These are phyloP conservation scores for Epizoanthus scotinus DNA, from an alignment of 92 coral and sea anemone genomes.

Conservation along the genomic window DNA sequence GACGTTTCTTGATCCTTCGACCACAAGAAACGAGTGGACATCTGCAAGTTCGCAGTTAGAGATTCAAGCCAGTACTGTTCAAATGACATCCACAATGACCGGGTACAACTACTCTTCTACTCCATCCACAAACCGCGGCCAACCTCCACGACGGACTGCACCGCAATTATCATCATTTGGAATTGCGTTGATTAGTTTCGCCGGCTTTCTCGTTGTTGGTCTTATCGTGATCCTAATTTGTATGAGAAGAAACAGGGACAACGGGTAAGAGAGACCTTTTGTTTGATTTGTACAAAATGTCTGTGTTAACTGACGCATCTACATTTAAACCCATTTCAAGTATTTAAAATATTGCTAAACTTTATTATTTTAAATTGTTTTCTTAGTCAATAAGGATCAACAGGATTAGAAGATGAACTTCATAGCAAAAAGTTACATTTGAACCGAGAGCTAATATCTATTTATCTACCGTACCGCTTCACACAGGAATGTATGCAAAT, in stretches of 20 bases:
- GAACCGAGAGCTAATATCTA: no score
- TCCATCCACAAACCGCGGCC: not conserved
- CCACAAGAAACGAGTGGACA: not conserved
- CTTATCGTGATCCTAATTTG: conserved; percentile 24
- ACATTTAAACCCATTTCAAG: not conserved
- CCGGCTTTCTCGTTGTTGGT: conserved; percentile 17
- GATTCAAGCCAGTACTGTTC: not conserved
- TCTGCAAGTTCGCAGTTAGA: not conserved
- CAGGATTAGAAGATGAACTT: not conserved
- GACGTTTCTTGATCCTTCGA: not conserved
- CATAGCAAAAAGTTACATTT: not conserved
- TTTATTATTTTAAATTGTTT: not conserved
- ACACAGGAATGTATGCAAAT: conserved; percentile 41
- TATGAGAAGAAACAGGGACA: conserved; percentile 35
- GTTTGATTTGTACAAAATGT: conserved; percentile 13
- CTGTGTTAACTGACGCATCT: not conserved
- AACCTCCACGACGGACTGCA: not conserved
- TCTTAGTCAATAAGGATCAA: not conserved
- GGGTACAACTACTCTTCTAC: conserved; percentile 11
- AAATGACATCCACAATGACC: conserved; percentile 1
- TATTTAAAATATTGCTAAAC: not conserved
- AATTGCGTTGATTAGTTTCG: conserved; percentile 15
- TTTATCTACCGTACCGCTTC: not conserved
- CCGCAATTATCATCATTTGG: conserved; percentile 28
- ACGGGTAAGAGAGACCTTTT: conserved; percentile 17